Percentiles rank a stretch among this genome's conserved stretches.
Evolutionary conservation across 2,888 invertebrate species (phyloP).

Genomic region (Dryocosmus kuriphilus): DNA sequence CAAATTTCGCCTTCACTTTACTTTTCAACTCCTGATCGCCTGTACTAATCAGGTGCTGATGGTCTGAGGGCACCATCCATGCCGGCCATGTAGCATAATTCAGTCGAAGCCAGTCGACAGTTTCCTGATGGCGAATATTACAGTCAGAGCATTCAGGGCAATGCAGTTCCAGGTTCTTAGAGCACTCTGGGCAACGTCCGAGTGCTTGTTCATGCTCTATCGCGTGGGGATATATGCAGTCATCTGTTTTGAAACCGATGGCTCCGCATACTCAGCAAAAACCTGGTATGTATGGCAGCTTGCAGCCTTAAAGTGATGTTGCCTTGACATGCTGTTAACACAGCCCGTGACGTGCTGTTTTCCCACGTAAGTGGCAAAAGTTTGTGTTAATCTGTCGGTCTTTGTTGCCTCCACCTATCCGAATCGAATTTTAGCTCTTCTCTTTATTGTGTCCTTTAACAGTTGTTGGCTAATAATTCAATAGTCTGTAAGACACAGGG

Average conservation of each 20-base stretch:
- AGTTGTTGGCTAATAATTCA: no score
- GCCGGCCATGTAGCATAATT: constrained; percentile 50
- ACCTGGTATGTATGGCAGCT: not conserved
- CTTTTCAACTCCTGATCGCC: not conserved
- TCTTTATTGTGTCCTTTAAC: no score
- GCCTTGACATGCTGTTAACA: not conserved
- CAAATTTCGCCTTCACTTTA: no score
- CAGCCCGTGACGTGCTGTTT: not conserved
- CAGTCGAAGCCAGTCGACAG: constrained; percentile 49
- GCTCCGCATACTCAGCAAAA: not conserved
- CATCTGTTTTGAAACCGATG: not conserved
- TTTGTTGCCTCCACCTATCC: not conserved
- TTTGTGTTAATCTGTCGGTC: not conserved
- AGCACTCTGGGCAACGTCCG: constrained; percentile 14
- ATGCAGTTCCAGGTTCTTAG: constrained; percentile 15
- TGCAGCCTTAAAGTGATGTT: not conserved
- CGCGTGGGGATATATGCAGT: not conserved
- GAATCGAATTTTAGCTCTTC: no score
- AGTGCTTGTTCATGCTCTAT: not conserved
- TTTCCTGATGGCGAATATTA: constrained; percentile 43
- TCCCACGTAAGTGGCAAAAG: not conserved
- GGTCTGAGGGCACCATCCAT: constrained; percentile 39
- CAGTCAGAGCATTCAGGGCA: constrained; percentile 50
- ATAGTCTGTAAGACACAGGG: no score
- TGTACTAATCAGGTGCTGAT: constrained; percentile 45